Base-by-base conservation (phyloP, 2,113 vertebrate species). In the Tenebrosternarchus preto region DNA sequence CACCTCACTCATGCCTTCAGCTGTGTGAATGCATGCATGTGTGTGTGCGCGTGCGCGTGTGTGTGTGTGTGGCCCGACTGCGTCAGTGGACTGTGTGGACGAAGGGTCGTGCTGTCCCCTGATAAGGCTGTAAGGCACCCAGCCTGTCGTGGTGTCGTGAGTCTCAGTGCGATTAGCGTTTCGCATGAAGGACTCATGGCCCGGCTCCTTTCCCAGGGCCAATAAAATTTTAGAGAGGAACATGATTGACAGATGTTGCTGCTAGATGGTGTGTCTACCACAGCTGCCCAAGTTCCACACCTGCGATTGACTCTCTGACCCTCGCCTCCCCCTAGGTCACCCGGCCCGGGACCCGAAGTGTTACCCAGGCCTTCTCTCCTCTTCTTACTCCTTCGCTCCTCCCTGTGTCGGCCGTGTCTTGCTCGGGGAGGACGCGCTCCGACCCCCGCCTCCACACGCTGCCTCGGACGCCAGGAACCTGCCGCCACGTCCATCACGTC, bases 401-500 rank as follows among this genome's bases (percentile, higher is more conserved):
- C 59, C 50, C 75, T 8, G 74, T 78, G n/a, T 27, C 1, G n/a
- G 60, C 82, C 73, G 27, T 68, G 64, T 36, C 39, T 60, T 19
- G 36, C 81, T 74, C 76, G n/a, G 70, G 78, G 82, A 63, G 50
- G 22, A 69, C 76, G 31, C 27, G 67, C 16, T 36, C 50, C 20
- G 4, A 8, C 57, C 29, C 46, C 73, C 17, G 19, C 24, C 11
- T 56, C 70, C 46, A 6, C 80, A 83, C 19, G 57, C 86, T 88
- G 89, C 89, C 87, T 88, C 73, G 29, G 85, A 91, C 85, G 78
- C 85, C 83, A 70, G 20, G 88, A 91, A 87, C 88, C 91, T 91
- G 89, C 88, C 88, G 88, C 86, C 86, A 89, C 90, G 86, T 92
- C 91, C 74, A 87, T 92, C 92, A 93, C 91, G 87, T 92, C 91